Conservation (phyloP, 2,888 invertebrate species). For the Lordiphosa fenestrarum region DNA sequence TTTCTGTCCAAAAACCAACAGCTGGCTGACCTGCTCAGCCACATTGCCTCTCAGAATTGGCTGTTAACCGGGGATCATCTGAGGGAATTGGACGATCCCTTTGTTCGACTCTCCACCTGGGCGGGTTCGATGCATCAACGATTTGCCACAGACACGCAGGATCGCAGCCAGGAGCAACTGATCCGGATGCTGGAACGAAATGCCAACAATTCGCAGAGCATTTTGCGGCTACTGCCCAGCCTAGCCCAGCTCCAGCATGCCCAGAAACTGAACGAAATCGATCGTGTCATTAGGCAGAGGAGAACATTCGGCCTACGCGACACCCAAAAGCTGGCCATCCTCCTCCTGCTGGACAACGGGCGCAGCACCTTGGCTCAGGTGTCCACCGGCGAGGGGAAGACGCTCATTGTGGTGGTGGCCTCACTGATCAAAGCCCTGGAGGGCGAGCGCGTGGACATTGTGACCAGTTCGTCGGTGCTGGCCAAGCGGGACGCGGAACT, state of each 20-base stretch:
- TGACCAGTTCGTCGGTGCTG: conserved; percentile 8
- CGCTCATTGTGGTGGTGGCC: conserved; percentile 3
- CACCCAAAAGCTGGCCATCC: conserved; percentile 3
- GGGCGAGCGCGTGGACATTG: conserved; percentile 4
- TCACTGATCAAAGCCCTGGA: not conserved
- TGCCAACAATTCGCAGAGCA: conserved; percentile 3
- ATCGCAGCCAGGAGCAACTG: not conserved
- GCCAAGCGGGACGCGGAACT: conserved; percentile 9
- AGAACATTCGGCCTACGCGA: not conserved
- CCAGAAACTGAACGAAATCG: not conserved
- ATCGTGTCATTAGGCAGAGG: not conserved
- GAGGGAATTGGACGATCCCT: not conserved
- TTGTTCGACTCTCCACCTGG: not conserved
- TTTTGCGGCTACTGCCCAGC: not conserved
- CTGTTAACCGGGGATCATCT: conserved; percentile 1
- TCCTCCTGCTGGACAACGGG: not conserved
- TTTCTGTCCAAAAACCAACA: not conserved
- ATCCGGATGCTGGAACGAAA: not conserved
- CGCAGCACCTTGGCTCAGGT: conserved; percentile 3
- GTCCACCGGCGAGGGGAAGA: conserved; percentile 5
- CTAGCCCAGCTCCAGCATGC: not conserved
- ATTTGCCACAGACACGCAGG: not conserved
- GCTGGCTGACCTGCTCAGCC: not conserved
- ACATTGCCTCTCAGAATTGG: not conserved
- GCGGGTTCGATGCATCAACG: not conserved